Conservation (phyloP, 2,797 vertebrate genomes). For the Melanotaenia nigrans region DNA sequence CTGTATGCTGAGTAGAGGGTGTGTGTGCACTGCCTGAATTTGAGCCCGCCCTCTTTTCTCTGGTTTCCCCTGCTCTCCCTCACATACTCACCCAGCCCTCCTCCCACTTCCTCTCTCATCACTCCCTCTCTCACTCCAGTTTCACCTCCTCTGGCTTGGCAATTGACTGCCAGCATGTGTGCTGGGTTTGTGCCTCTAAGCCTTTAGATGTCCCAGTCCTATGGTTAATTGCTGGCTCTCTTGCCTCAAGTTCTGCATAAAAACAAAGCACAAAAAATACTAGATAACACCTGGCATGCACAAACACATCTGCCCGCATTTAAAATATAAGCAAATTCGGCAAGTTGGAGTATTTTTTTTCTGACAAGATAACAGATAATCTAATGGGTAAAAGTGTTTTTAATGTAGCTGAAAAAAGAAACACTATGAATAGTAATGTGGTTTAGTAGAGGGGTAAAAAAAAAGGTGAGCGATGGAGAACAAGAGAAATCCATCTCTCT, state of each 20-base stretch:
- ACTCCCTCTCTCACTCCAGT: constrained; percentile 56
- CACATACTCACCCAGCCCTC: constrained; percentile 47
- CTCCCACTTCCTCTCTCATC: constrained; percentile 25
- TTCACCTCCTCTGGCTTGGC: constrained; percentile 74
- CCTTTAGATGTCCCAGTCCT: constrained; percentile 71
- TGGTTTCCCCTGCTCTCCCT: constrained; percentile 48
- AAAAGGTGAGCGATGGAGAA: neutral
- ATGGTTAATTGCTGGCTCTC: constrained; percentile 76
- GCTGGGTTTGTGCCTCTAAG: constrained; percentile 75
- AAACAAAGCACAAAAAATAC: constrained; percentile 51
- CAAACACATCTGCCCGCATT: neutral
- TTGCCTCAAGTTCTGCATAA: constrained; percentile 51
- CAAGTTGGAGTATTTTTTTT: neutral
- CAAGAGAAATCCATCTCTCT: constrained; percentile 10
- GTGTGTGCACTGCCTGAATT: constrained; percentile 59
- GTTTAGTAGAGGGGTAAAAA: constrained; percentile 11
- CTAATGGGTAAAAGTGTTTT: constrained; percentile 1
- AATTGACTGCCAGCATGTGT: constrained; percentile 78
- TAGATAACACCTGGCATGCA: constrained; percentile 12
- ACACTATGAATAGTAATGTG: neutral
- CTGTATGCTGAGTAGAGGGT: constrained; percentile 67
- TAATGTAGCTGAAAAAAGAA: neutral
- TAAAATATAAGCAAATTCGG: neutral
- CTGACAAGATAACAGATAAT: neutral
- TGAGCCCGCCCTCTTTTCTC: constrained; percentile 66